Evolutionary conservation across 2,888 invertebrate genomes (phyloP), one percentile per base, ranked within the genome.

Genomic region (Blastobasis lacticolella): DNA sequence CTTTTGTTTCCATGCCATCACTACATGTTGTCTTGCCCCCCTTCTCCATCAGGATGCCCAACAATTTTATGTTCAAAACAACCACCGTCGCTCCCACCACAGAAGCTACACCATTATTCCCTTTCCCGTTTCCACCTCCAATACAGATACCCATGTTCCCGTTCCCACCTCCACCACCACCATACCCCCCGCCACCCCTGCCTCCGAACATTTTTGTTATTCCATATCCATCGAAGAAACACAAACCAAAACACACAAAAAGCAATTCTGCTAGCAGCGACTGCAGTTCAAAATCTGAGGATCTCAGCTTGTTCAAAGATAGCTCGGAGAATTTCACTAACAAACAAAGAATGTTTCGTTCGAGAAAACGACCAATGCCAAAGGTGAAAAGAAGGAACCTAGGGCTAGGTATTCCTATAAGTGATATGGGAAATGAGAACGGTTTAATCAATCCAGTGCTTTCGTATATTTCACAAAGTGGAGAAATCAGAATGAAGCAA

Each of bases 101-200:
- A 4, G 59, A 56, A 37, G 38, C 46, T 50, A 50, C 49, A 46
- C 10, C 63, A 46, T 59, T 59, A 4, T 43, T 66, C 23, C 60
- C 60, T 5, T 48, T 67, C 6, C 68, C 69, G 4, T 42, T 66
- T 4, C 66, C 73, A 3, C 50, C 70, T 49, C 71, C 70, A 0
- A 50, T 67, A 53, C 64, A 72, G 4, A 62, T 76, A 23, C 75
- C 23, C 23, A 23, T 74, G 38, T 58, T 73, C 6, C 69, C 73
- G 1, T 49, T 81, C 0, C 79, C 78, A 10, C 52, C 50, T 4
- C 53, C 55, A 3, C 63, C 61, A 8, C 56, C 55, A 10, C 51
- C 46, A 10, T 57, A 59, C 5, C 55, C 59, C n/a, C 58, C 58
- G n/a, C 51, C 56, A 9, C 50, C 62, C 5, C 61, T 61, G n/a